A percentile compares a stretch with the other conserved stretches of the same genome.
Conservation (phyloP, 2,797 vertebrate genomes). For the Microctenopoma lineatum region DNA sequence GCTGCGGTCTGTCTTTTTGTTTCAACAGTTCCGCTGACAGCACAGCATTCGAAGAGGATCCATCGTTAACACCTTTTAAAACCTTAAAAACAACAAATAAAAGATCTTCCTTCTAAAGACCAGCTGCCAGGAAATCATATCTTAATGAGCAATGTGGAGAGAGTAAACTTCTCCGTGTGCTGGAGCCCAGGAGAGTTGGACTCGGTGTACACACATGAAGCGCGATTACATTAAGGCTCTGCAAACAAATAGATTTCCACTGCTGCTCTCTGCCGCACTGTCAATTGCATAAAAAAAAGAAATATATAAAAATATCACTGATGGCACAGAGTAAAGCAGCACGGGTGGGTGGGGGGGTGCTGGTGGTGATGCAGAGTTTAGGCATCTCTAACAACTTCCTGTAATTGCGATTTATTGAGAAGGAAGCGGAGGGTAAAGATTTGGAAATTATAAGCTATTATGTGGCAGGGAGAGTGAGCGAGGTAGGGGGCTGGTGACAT, state of each 20-base stretch:
- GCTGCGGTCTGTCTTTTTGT: constrained; percentile 22
- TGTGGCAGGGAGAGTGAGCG: constrained; percentile 88
- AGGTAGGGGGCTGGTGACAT: constrained; percentile 92
- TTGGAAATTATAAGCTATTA: constrained; percentile 99
- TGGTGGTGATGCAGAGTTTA: constrained; percentile 64
- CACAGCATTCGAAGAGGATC: not conserved
- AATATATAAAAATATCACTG: constrained; percentile 83
- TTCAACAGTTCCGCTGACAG: not conserved
- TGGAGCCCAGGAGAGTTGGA: constrained; percentile 87
- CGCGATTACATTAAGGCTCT: constrained; percentile 81
- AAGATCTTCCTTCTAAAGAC: constrained; percentile 61
- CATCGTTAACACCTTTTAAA: constrained; percentile 43
- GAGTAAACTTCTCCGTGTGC: constrained; percentile 76
- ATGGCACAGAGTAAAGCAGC: constrained; percentile 85
- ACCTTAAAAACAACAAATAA: not conserved
- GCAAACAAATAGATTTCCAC: constrained; percentile 86
- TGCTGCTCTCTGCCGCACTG: constrained; percentile 67
- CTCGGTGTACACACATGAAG: constrained; percentile 91
- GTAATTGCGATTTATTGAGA: constrained; percentile 99
- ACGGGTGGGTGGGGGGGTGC: constrained; percentile 16
- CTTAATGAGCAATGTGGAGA: constrained; percentile 78
- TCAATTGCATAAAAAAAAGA: constrained; percentile 84
- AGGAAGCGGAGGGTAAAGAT: constrained; percentile 98
- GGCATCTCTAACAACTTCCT: constrained; percentile 98
- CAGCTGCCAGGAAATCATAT: constrained; percentile 73